Base-by-base conservation (phyloP, 2,797 vertebrate genomes). In the Pantherophis vulpinus region DNA sequence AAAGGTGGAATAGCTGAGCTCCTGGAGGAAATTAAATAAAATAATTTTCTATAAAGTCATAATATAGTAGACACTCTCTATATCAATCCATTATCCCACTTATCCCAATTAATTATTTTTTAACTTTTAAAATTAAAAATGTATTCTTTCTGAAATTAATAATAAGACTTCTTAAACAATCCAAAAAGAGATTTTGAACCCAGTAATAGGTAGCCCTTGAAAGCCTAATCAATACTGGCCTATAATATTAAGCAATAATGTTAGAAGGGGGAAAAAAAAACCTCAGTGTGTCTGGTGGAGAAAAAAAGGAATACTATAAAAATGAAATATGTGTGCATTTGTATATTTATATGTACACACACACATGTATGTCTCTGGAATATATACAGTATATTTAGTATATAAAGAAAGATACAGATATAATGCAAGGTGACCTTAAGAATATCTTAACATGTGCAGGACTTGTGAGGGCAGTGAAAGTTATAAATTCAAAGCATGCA, bases 401-500 rank as follows among this genome's bases (percentile, higher is more conserved):
- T 66, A 29, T 29, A 87, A 42, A 61, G 47, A 8, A 0, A 59
- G 88, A 91, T 56, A 63, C 25, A 83, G 12, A 23, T 59, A 56
- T 61, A 42, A 88, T 79, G 5, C 54, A 92, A 92, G 70, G 37
- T 20, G 16, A 92, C 23, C 18, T 87, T 14, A 11, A 94, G 59
- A 91, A 89, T 63, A 59, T 86, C 5, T 55, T 88, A 63, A 94
- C 74, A 86, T 59, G 12, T 61, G 32, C 70, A 47, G 4, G 54
- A 91, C 25, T 42, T 91, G 79, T 7, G 32, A 5, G 4, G 51
- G 63, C 70, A 42, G 32, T 5, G 32, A 92, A 92, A 91, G 91
- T 56, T 87, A 90, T 87, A 61, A 25, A 37, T 88, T 92, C 66
- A 92, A 55, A 61, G 88, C 79, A 63, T 87, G 61, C 37, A 93